These are phyloP conservation scores for Tinea pellionella DNA, from an alignment of 2,888 invertebrate genomes.

Conservation along the genomic window DNA sequence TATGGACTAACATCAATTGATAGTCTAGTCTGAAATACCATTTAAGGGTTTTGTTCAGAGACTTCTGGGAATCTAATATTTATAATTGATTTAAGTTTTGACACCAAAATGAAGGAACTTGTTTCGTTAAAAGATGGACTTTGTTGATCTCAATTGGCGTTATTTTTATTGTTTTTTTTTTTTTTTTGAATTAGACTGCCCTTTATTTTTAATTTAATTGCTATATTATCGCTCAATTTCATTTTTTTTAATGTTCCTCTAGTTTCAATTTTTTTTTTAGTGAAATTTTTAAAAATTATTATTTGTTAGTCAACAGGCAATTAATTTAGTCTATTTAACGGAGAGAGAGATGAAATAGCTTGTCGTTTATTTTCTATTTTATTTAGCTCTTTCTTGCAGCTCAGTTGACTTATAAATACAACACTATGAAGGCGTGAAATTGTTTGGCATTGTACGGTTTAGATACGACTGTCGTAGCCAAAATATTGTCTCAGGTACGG, in stretches of 20 bases:
- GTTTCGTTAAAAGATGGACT: slow-evolving; percentile 47
- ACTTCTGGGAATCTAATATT: too few relatives aligned
- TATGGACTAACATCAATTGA: too few relatives aligned
- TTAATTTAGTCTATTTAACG: background rate
- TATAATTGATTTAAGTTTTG: slow-evolving; percentile 38
- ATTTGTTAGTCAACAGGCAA: background rate
- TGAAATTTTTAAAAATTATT: background rate
- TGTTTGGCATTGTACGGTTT: background rate
- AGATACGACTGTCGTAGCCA: background rate
- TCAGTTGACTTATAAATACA: background rate
- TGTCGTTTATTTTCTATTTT: background rate
- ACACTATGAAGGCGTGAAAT: background rate
- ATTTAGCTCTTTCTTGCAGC: background rate
- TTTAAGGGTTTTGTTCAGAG: too few relatives aligned
- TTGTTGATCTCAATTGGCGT: slow-evolving; percentile 53
- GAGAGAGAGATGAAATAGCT: background rate
- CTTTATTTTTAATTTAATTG: background rate
- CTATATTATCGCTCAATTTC: background rate
- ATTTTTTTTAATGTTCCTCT: background rate
- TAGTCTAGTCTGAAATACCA: too few relatives aligned
- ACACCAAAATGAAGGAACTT: slow-evolving; percentile 61
- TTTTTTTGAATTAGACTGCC: background rate
- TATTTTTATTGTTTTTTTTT: background rate
- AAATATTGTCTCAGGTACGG: too few relatives aligned
- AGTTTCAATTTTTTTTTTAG: slow-evolving; percentile 2